Evolutionary conservation across 2,888 invertebrate species (phyloP).

Genomic region (Polydrusus tereticollis): DNA sequence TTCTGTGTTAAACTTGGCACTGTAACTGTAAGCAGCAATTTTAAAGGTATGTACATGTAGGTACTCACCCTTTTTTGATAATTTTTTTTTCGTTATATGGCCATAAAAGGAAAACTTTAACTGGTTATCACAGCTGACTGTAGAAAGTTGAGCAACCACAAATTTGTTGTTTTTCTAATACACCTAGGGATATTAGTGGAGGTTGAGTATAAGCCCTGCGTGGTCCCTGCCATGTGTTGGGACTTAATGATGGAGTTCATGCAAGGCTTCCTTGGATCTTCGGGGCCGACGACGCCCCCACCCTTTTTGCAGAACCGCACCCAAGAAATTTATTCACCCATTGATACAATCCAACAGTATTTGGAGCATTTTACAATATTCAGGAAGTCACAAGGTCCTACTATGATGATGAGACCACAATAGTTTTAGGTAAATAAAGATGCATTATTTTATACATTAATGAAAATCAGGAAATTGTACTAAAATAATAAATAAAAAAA

Average conservation of each 20-base stretch:
- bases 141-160: too few species aligned
- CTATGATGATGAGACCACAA: conserved; percentile 61
- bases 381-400: conserved; percentile 80
- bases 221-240: conserved; percentile 91
- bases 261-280: conserved; percentile 88
- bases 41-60: too few species aligned
- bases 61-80: too few species aligned
- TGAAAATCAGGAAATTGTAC: too few species aligned
- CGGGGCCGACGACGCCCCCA: conserved; percentile 80
- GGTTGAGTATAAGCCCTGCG: conserved; percentile 93
- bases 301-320: conserved; percentile 80
- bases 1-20: conserved; percentile 94
- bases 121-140: too few species aligned
- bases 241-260: conserved; percentile 91
- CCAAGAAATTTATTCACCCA: conserved; percentile 89
- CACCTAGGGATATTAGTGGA: conserved; percentile 84
- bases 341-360: conserved; percentile 94
- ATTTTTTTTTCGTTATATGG: background rate
- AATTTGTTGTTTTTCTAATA: too few species aligned
- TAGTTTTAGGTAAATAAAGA: conserved; percentile 16
- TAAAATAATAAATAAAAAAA: too few species aligned
- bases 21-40: conserved; percentile 92
- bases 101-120: too few species aligned
- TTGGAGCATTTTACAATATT: conserved; percentile 93
- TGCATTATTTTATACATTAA: background rate